Evolutionary conservation across 2,797 vertebrate genomes (phyloP), one percentile per base, ranked within the genome.

Genomic region (Syncerus caffer): DNA sequence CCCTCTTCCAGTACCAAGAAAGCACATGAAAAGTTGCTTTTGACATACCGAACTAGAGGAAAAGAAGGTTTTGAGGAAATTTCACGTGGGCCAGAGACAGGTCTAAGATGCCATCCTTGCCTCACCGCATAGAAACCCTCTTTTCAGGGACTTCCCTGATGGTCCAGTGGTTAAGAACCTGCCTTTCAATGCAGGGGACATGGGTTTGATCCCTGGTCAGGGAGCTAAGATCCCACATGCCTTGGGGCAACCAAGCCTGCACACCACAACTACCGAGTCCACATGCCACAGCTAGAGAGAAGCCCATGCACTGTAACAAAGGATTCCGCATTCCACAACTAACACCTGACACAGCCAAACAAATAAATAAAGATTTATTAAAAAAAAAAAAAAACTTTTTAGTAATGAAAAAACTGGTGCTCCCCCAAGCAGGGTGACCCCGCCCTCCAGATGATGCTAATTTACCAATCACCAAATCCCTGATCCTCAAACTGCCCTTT

Each of bases 261-360:
- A 25, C 12, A 42, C 38, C 21, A 42, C 17, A 38, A 34, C 10
- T 38, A 71, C 19, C 6, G 9, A 34, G 17, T n/a, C 34, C 3
- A 0, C 34, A 74, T 2, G 6, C 67, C 38, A 25, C 38, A 74
- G 7, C 6, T 42, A 25, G 67, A 74, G 71, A 74, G 6, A 42
- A 74, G 71, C 38, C 64, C 6, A 0, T 14, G 21, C 38, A 25
- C 71, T 25, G 2, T 74, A 14, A 74, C 34, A 42, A 74, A 42
- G 25, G 23, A 74, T 2, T 27, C 71, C 0, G 0, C 64, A 21
- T 38, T 34, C 64, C 0, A 0, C 71, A 7, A 7, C 21, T 42
- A 74, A 74, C 21, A 74, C 23, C 38, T 42, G 71, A 42, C 21
- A 7, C 21, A 27, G 11, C 38, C 71, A 74, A 74, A 25, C 13